Evolutionary conservation across 2,797 vertebrate species (phyloP), one percentile per base, ranked within the genome.

Genomic region (Benthosema pterotum): DNA sequence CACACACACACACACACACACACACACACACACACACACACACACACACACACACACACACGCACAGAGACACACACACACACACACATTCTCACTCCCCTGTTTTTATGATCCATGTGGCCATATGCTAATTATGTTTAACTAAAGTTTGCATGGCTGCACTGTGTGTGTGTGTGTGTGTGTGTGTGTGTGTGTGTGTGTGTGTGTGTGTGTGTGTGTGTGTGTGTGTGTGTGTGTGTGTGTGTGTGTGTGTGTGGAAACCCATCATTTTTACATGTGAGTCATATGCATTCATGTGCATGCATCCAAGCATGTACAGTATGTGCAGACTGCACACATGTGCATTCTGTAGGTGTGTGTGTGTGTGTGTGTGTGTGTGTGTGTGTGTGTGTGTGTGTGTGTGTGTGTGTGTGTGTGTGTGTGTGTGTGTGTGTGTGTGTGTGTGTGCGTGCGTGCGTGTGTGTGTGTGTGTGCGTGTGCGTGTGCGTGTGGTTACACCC

Each of bases 341-440:
- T 19, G 56, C 7, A 18, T 22, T 49, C 15, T 60, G 50, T 61
- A 46, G 14, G 19, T 52, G 52, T 53, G 57, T 60, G 16, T 65
- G 11, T 17, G 71, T 67, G 22, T 71, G 52, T 67, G 38, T 71
- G 51, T 50, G 28, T 42, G 25, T 42, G 52, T 15, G 45, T 38
- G 16, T 64, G 53, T 16, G 8, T 49, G 42, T 18, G 9, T 48
- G 19, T 55, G 17, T 45, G 49, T 53, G 42, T 38, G 68, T 72
- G 50, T 19, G 52, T 71, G 17, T 38, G 60, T 42, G 67, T 61
- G 52, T 49, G 63, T 60, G 3, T 13, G 22, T 38, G 38, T 43
- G 28, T 59, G n/a, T 80, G 71, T 66, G 45, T 49, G 58, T 60
- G 47, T 42, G 75, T 69, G 67, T 74, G 54, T 19, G 18, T 67